These are phyloP conservation scores for Axinella damicornis DNA, from an alignment of 37 sponge, comb jelly and placozoan genomes.

Conservation along the genomic window DNA sequence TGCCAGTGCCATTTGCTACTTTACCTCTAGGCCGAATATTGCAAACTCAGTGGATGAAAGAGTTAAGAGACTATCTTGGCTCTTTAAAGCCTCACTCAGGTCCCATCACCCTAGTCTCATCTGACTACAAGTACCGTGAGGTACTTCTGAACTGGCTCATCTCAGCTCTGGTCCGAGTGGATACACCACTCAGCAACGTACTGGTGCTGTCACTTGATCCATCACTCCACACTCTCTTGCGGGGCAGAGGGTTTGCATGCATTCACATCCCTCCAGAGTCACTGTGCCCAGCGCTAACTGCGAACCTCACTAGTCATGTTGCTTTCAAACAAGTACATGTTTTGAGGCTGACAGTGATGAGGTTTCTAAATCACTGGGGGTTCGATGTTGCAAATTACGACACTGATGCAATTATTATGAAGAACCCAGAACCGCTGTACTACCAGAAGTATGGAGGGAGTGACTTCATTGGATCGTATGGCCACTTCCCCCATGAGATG, in stretches of 20 bases:
- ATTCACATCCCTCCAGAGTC: not conserved
- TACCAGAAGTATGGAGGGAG: not conserved
- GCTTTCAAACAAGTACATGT: constrained; percentile 19
- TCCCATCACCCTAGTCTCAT: not conserved
- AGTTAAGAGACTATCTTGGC: not conserved
- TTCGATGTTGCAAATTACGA: constrained; percentile 34
- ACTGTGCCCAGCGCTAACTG: no score
- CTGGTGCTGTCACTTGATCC: constrained; percentile 25
- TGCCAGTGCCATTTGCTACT: constrained; percentile 17
- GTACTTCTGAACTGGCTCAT: constrained; percentile 32
- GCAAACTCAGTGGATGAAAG: not conserved
- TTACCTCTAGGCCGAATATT: constrained; percentile 5
- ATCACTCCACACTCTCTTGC: not conserved
- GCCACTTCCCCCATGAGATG: constrained; percentile 28
- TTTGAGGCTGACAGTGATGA: constrained; percentile 22
- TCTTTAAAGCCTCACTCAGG: not conserved
- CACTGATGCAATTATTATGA: constrained; percentile 49
- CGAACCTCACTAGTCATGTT: not conserved
- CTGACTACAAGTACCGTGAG: constrained; percentile 1
- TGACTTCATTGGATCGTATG: constrained; percentile 34
- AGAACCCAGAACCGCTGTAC: constrained; percentile 23
- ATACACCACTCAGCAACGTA: constrained; percentile 5
- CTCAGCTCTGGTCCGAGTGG: not conserved
- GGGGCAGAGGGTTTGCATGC: not conserved
- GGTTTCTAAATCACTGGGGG: constrained; percentile 35